Evolutionary conservation across 2,888 invertebrate genomes (phyloP), one percentile per base, ranked within the genome.

Genomic region (Noctua fimbriata): DNA sequence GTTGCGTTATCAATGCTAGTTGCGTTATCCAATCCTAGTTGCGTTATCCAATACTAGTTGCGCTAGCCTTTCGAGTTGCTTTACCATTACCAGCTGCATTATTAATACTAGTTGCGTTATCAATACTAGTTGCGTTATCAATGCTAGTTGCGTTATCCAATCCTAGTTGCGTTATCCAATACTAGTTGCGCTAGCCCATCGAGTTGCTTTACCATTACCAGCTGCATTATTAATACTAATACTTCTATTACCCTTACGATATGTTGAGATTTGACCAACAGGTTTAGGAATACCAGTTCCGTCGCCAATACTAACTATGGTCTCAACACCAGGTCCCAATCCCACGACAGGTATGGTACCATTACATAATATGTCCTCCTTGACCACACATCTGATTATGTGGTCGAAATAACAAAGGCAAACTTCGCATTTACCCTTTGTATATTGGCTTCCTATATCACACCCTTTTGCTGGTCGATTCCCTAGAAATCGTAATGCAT

Each of bases 391-490:
- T 5, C 36, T 66, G 12, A 75, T 32, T 55, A 0, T 32, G 24
- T 32, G 24, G 41, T 32, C 52, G 9, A 18, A 4, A 32, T 5
- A n/a, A 75, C 75, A 75, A 32, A 32, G 5, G 44, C 75, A 75
- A 55, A 55, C 44, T 44, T 14, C 24, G 14, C 75, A 75, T 44
- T n/a, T 6, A 14, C 55, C 55, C 18, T 55, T 52, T 55, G 1
- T 0, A 32, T 44, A 75, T 24, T 41, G 55, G 41, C 55, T 75
- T 55, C 75, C 75, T 75, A 75, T n/a, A 32, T 1, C 28, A 44
- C 75, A 75, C 2, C 75, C 75, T 55, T 0, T 75, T 75, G 12
- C 1, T 14, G 75, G 75, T 44, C 7, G 6, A 44, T 75, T 75
- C 9, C 32, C 75, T 75, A 44, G 41, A 55, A 75, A 52, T 44